Percentiles rank a stretch among this genome's conserved stretches.
These are phyloP conservation scores for Bryconaethiops microstoma DNA, from an alignment of 2,797 vertebrate genomes.

Conservation along the genomic window DNA sequence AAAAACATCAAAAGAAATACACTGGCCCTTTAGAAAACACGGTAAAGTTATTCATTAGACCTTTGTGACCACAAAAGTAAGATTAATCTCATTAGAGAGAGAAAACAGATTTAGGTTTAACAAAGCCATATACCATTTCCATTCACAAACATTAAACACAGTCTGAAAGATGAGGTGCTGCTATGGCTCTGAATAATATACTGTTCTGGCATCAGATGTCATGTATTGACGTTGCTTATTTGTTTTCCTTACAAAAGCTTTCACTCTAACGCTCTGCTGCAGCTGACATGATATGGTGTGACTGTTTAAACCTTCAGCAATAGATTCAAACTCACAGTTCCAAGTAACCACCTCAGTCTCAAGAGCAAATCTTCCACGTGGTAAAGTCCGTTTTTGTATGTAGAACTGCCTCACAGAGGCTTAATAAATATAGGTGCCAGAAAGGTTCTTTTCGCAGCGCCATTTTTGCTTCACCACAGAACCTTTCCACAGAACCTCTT, in stretches of 20 bases:
- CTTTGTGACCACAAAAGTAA: too few relatives aligned
- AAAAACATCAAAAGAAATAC: too few relatives aligned
- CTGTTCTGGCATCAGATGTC: background rate
- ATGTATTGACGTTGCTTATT: background rate
- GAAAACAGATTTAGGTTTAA: background rate
- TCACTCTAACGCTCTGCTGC: background rate
- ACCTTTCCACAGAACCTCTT: too few relatives aligned
- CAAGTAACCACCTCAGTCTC: background rate
- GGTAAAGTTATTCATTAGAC: too few relatives aligned
- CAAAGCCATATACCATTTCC: background rate
- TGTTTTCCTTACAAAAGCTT: background rate
- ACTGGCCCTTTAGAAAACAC: too few relatives aligned
- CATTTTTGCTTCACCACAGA: too few relatives aligned
- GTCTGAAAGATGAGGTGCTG: background rate
- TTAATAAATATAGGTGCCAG: too few relatives aligned
- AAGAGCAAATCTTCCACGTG: background rate
- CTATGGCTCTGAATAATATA: background rate
- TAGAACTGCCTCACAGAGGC: background rate
- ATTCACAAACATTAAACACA: background rate
- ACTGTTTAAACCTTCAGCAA: background rate
- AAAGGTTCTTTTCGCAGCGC: too few relatives aligned
- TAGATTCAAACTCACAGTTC: background rate
- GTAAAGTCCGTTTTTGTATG: background rate
- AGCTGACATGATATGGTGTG: background rate
- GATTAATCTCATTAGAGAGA: too few relatives aligned